A percentile compares a stretch with the other conserved stretches of the same genome.
Conservation (phyloP, 2,888 invertebrate species). For the Gryllus longicercus region DNA sequence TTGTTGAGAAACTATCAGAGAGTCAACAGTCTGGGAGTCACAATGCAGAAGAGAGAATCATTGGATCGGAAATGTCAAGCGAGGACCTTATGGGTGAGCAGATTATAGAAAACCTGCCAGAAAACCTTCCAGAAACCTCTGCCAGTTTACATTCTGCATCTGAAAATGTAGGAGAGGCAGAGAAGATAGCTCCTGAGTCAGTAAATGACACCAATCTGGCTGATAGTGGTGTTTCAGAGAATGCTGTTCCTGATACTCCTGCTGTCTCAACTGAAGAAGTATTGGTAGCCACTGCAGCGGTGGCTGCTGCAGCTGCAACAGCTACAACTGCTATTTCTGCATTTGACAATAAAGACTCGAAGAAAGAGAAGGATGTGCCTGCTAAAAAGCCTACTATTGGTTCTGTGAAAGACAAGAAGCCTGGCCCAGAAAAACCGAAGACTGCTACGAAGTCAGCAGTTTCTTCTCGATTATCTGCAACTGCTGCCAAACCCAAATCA, state of each 20-base stretch:
- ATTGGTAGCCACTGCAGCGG: constrained; percentile 24
- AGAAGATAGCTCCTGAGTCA: background rate
- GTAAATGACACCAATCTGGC: constrained; percentile 21
- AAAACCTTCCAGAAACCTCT: background rate
- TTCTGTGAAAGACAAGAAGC: constrained; percentile 18
- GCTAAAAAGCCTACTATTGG: constrained; percentile 35
- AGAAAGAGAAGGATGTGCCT: constrained; percentile 35
- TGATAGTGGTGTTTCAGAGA: background rate
- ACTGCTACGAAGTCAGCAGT: constrained; percentile 33
- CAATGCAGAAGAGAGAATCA: no score
- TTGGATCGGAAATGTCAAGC: no score
- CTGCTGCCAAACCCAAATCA: constrained; percentile 37
- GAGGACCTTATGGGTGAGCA: background rate
- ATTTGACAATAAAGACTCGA: constrained; percentile 36
- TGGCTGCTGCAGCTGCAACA: constrained; percentile 37
- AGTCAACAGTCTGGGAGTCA: background rate
- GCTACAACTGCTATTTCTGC: constrained; percentile 31
- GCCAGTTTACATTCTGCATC: no score
- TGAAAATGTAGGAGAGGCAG: no score
- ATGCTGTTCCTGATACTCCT: background rate
- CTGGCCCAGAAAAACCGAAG: constrained; percentile 33
- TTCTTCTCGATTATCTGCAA: constrained; percentile 28
- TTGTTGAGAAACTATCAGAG: background rate
- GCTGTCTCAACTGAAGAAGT: background rate
- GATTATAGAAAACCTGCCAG: background rate